Conservation (phyloP, 2,888 invertebrate genomes). For the Helleia helle region DNA sequence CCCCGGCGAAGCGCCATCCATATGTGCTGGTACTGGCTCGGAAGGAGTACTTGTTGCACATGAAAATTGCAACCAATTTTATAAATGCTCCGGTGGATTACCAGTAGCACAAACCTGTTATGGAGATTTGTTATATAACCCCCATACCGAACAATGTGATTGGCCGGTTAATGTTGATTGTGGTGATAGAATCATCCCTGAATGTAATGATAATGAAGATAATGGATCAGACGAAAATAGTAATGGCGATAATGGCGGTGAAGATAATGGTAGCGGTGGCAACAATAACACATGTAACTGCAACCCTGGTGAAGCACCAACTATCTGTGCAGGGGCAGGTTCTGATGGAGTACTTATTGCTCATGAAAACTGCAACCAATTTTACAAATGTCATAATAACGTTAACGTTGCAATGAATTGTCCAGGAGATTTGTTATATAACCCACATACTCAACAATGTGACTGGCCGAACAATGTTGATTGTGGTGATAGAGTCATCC, state of each 20-base stretch:
- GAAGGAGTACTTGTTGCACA: slow-evolving; percentile 28
- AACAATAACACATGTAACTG: background rate
- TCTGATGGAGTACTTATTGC: no score
- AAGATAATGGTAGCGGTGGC: background rate
- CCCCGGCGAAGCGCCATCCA: slow-evolving; percentile 13
- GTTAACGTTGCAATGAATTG: no score
- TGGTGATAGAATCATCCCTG: slow-evolving; percentile 14
- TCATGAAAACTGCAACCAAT: no score
- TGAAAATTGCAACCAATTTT: slow-evolving; percentile 31
- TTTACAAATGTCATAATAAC: slow-evolving; percentile 32
- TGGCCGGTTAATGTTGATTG: slow-evolving; percentile 14
- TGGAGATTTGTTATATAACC: slow-evolving; percentile 23
- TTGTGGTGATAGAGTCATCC: no score
- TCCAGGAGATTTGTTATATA: no score
- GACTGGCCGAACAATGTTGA: no score
- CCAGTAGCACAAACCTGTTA: slow-evolving; percentile 24
- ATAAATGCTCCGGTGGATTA: slow-evolving; percentile 21
- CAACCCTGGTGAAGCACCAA: no score
- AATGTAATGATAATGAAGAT: background rate
- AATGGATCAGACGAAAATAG: background rate
- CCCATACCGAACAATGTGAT: slow-evolving; percentile 14
- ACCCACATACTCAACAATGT: no score
- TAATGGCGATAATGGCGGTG: background rate
- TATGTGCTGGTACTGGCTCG: slow-evolving; percentile 24
- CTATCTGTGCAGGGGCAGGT: no score